These are phyloP conservation scores for Tigriopus californicus DNA, from an alignment of 2,888 invertebrate species.

Conservation along the genomic window DNA sequence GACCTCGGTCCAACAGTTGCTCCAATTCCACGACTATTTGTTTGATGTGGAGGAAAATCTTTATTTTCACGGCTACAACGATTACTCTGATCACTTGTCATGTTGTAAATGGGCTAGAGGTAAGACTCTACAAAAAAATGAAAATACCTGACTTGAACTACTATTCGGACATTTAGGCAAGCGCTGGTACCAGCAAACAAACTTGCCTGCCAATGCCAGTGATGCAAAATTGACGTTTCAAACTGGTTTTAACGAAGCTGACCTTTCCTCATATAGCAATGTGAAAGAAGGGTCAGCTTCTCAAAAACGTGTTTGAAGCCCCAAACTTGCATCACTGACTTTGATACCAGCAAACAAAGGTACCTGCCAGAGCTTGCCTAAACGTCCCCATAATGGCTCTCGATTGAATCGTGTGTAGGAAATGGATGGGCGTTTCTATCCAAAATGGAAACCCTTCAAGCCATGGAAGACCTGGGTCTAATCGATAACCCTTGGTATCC, in stretches of 20 bases:
- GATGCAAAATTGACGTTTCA: too few relatives aligned
- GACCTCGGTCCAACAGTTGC: background rate
- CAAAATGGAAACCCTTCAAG: background rate
- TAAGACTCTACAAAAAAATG: background rate
- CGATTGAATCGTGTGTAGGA: background rate
- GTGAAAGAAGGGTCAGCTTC: too few relatives aligned
- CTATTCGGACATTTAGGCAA: too few relatives aligned
- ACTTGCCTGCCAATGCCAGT: too few relatives aligned
- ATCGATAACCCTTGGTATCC: background rate
- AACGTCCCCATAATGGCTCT: background rate
- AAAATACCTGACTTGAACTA: background rate
- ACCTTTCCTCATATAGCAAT: too few relatives aligned
- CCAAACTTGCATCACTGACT: too few relatives aligned
- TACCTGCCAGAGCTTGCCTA: too few relatives aligned
- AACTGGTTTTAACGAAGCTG: too few relatives aligned
- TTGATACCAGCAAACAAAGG: too few relatives aligned
- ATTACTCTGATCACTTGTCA: background rate
- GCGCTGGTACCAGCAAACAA: too few relatives aligned
- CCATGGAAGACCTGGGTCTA: background rate
- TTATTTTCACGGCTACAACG: background rate
- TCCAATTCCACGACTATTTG: background rate
- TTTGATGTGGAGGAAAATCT: background rate
- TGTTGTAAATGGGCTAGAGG: background rate
- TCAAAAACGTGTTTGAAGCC: too few relatives aligned
- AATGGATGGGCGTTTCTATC: background rate